A percentile compares a stretch with the other conserved stretches of the same genome.
Evolutionary conservation across 2,113 vertebrate genomes (phyloP).

Genomic region (Oryzias celebensis): DNA sequence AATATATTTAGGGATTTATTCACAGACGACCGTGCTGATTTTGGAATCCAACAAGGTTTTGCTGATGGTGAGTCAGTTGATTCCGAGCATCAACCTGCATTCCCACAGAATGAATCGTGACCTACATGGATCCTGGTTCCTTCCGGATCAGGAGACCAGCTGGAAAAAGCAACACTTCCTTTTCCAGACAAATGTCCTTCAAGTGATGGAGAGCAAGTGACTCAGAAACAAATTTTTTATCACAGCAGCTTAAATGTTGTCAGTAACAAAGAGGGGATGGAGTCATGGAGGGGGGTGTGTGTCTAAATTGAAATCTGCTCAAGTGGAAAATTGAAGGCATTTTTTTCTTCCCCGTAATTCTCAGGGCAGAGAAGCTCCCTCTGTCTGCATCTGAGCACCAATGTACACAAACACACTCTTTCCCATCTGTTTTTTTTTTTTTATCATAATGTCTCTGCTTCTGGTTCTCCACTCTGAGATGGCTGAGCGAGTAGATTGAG

Average conservation of each 20-base stretch:
- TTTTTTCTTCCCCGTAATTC: constrained; percentile 48
- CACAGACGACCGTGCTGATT: too few species aligned
- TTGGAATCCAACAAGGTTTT: too few species aligned
- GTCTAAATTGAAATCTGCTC: constrained; percentile 70
- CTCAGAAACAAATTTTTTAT: constrained; percentile 50
- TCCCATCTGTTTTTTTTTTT: constrained; percentile 15
- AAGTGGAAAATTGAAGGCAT: constrained; percentile 73
- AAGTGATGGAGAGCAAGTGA: constrained; percentile 31
- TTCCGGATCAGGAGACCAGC: not conserved
- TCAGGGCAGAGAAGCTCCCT: constrained; percentile 39
- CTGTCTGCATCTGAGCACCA: constrained; percentile 24
- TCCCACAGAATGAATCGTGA: too few species aligned
- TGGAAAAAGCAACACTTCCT: not conserved
- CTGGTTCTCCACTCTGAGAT: not conserved
- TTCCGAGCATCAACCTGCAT: too few species aligned
- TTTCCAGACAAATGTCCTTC: not conserved
- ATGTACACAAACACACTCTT: constrained; percentile 42
- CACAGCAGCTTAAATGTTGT: constrained; percentile 59
- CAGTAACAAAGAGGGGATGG: constrained; percentile 53
- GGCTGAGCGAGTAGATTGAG: constrained; percentile 37
- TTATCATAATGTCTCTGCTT: constrained; percentile 25
- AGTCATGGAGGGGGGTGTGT: constrained; percentile 39
- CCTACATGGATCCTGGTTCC: too few species aligned
- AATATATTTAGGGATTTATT: too few species aligned
- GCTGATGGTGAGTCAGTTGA: too few species aligned